Conservation (phyloP, 2,797 vertebrate genomes). For the Gouania willdenowi region DNA sequence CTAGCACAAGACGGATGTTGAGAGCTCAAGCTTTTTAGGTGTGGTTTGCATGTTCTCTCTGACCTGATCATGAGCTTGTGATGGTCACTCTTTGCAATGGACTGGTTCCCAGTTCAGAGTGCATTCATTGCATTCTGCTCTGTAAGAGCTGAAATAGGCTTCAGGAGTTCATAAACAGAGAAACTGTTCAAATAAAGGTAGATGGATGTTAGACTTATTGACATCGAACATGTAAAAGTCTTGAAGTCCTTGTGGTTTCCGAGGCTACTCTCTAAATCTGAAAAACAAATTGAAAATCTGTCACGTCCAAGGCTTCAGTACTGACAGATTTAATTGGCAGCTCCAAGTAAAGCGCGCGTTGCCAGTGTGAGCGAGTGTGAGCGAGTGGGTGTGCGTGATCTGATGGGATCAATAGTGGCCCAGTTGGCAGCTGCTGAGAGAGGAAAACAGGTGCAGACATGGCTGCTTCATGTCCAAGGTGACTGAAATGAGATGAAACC, state of each 20-base stretch:
- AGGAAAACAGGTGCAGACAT: conserved; percentile 95
- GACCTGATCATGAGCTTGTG: too few species aligned
- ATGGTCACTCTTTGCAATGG: too few species aligned
- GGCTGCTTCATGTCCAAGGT: conserved; percentile 55
- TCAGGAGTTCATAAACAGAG: too few species aligned
- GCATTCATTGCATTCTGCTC: too few species aligned
- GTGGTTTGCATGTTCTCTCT: too few species aligned
- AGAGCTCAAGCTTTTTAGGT: too few species aligned
- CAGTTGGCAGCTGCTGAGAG: conserved; percentile 89
- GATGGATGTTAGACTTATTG: too few species aligned
- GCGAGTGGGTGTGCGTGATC: conserved; percentile 39
- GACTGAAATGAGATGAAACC: conserved; percentile 69
- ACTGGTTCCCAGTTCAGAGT: too few species aligned
- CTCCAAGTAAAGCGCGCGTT: conserved; percentile 33
- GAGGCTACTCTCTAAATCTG: not conserved
- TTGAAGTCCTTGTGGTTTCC: not conserved
- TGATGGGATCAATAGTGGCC: conserved; percentile 86
- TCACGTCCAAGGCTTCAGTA: conserved; percentile 25
- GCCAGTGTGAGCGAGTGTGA: conserved; percentile 7
- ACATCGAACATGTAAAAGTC: too few species aligned
- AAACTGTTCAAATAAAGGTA: too few species aligned
- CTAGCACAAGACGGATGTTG: too few species aligned
- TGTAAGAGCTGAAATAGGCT: too few species aligned
- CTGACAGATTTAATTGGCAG: conserved; percentile 50
- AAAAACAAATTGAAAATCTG: conserved; percentile 23